These are phyloP conservation scores for Chloroceryle amazona DNA, from an alignment of 2,797 vertebrate genomes.

Conservation along the genomic window DNA sequence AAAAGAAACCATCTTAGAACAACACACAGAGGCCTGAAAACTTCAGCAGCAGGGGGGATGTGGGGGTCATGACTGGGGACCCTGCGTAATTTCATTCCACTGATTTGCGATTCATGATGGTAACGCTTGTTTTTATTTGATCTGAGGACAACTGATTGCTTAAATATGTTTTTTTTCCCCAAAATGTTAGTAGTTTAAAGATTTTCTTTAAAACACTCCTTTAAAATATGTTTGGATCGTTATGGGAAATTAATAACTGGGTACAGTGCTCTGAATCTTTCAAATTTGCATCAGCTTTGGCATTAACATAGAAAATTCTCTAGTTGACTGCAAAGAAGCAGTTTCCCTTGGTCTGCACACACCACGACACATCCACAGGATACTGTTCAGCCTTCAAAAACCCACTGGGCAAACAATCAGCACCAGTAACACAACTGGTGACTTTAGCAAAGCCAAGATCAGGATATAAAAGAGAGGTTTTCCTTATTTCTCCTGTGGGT, in stretches of 20 bases:
- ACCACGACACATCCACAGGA: background rate
- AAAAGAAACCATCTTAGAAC: background rate
- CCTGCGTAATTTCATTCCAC: background rate
- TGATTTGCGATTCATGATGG: background rate
- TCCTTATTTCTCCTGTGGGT: background rate
- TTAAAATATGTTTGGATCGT: background rate
- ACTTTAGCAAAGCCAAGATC: background rate
- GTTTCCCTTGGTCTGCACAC: background rate
- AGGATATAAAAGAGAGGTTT: background rate
- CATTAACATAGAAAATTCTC: background rate
- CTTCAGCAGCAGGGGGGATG: background rate
- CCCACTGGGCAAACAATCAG: background rate
- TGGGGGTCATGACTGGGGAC: background rate
- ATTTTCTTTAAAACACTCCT: background rate
- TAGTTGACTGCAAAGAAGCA: background rate
- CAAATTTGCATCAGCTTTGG: background rate
- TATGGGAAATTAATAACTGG: background rate
- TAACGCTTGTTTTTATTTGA: background rate
- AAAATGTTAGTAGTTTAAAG: background rate
- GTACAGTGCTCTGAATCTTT: background rate
- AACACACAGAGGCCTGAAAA: background rate
- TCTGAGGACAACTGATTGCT: background rate
- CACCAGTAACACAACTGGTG: background rate
- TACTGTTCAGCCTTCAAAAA: background rate
- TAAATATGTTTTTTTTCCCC: background rate